A percentile compares a stretch with the other conserved stretches of the same genome.
Conservation (phyloP, 2,888 invertebrate genomes). For the Conops quadrifasciatus region DNA sequence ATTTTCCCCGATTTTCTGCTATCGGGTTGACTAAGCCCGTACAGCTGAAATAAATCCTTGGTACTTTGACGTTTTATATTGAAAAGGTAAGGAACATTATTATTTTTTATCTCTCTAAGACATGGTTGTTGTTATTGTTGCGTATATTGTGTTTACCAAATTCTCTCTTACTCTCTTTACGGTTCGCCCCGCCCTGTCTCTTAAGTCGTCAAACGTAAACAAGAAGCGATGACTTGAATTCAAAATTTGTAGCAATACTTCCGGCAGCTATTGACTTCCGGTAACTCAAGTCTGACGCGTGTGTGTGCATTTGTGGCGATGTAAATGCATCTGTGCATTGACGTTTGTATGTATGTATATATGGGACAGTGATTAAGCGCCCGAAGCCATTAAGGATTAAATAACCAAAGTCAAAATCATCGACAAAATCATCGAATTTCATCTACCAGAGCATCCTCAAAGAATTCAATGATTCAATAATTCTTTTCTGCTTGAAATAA, state of each 20-base stretch:
- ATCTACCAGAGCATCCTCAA: background rate
- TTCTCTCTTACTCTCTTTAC: no score
- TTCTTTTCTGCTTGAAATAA: no score
- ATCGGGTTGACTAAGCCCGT: no score
- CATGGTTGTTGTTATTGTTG: no score
- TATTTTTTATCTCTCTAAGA: no score
- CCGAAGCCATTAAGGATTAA: background rate
- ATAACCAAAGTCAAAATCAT: background rate
- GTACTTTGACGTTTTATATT: no score
- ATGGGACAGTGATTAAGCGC: background rate
- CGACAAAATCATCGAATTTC: background rate
- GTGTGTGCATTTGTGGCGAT: background rate
- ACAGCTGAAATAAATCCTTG: no score
- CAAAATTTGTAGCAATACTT: slow-evolving; percentile 20
- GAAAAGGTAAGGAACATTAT: no score
- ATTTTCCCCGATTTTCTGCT: background rate
- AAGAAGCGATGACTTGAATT: slow-evolving; percentile 22
- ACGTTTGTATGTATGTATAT: background rate
- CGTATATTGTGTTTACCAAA: no score
- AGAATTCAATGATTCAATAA: background rate
- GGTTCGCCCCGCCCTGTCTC: no score
- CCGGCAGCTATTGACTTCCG: slow-evolving; percentile 19
- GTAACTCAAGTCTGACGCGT: background rate
- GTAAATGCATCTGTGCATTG: background rate
- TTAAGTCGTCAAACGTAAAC: slow-evolving; percentile 14